Evolutionary conservation across 2,797 vertebrate genomes (phyloP), one percentile per base, ranked within the genome.

Genomic region (Sebastes wilsoni): DNA sequence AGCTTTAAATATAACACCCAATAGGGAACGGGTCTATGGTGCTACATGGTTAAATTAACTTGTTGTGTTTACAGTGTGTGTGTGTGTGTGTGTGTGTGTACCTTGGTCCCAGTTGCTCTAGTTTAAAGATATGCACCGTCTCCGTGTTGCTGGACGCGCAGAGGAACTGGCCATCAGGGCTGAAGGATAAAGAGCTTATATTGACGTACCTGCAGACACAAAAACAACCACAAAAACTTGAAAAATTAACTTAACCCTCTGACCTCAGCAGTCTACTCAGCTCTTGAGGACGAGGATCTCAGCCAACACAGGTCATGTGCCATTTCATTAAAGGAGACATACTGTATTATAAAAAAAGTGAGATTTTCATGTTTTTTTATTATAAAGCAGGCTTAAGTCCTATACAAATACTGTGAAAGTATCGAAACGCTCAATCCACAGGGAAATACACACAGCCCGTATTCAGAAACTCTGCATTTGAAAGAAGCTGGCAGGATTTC

Each of bases 71-170:
- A n/a, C 13, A 69, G n/a, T 54, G 27, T 36, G 32, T 64, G 30
- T 36, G 32, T 62, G 30, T 70, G 28, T 32, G 32, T 34, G 70
- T 59, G 34, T 36, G 1, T 36, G 52, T 52, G 18, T 83, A 96
- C 95, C 93, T 92, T 54, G 87, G 89, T 80, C 86, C 92, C 58
- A 96, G 93, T 76, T 96, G 96, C 42, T 98, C 98, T 89, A 99
- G 93, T 94, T 97, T 98, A 91, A 99, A 99, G 93, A 99, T 96
- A 88, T 99, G 98, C 78, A 99, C 97, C 0, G 98, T 99, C 94
- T 99, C 98, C 0, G 98, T 99, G 94, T 99, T 99, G 93, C 98
- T 99, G 62, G 98, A 98, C 28, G 97, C 97, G 34, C 97, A 99
- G 75, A 99, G 97, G 95, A 97, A 99, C 89, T 98, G 97, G 0